phyloP scores from a whole-genome alignment of 2,113 vertebrate genomes.

The Heterocephalus glaber region DNA sequence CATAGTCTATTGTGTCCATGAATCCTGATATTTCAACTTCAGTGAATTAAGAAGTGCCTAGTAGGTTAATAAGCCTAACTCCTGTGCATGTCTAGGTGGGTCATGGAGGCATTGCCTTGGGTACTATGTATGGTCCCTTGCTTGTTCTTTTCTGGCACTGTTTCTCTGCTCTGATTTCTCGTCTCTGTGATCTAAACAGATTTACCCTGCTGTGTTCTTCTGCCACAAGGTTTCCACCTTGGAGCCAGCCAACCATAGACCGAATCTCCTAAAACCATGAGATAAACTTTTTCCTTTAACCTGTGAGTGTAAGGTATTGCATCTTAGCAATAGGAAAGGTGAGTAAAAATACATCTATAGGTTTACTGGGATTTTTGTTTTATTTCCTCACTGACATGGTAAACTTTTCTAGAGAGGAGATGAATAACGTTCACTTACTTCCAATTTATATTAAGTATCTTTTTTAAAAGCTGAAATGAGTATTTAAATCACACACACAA shows the following conservation, averaged over 20 bases:
- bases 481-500: neutral
- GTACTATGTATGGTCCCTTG: no score
- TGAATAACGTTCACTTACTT: neutral
- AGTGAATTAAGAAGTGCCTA: neutral
- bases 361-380: neutral
- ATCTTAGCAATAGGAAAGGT: neutral
- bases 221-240: neutral
- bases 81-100: neutral
- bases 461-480: neutral
- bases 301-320: neutral
- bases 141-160: neutral
- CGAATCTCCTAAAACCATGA: neutral
- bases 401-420: neutral
- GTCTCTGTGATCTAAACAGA: neutral
- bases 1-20: neutral
- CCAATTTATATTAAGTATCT: neutral
- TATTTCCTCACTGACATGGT: neutral
- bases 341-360: neutral
- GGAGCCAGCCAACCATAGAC: neutral
- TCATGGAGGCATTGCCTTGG: neutral
- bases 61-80: neutral
- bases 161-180: neutral
- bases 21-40: neutral
- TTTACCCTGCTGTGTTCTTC: neutral
- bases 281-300: neutral